Conservation (phyloP, 2,888 invertebrate genomes). For the Apotomis betuletana region DNA sequence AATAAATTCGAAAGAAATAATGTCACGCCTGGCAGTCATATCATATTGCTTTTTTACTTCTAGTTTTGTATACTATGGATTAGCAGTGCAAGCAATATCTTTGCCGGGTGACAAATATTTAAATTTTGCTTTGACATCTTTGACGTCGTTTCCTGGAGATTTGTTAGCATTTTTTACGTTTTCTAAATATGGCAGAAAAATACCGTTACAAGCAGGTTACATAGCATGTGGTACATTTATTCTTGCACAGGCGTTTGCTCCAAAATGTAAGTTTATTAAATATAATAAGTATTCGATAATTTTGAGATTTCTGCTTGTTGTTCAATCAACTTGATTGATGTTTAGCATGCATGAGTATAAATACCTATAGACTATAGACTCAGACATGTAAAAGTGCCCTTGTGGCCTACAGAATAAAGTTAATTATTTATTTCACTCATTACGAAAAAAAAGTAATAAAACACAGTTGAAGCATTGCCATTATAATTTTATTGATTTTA, state of each 20-base stretch:
- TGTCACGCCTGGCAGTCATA: constrained; percentile 62
- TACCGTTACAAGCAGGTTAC: constrained; percentile 66
- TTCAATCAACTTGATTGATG: no score
- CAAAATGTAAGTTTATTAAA: constrained; percentile 61
- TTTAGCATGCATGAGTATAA: no score
- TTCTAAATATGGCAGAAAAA: constrained; percentile 64
- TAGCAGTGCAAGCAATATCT: constrained; percentile 64
- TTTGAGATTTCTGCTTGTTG: no score
- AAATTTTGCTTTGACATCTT: constrained; percentile 65
- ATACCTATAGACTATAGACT: no score
- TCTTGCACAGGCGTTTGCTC: constrained; percentile 62
- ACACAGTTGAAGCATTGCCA: no score
- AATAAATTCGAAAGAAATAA: constrained; percentile 65
- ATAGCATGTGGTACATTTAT: constrained; percentile 61
- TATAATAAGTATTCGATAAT: no score
- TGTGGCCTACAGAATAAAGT: no score
- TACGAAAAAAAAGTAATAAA: no score
- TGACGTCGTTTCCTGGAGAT: constrained; percentile 71
- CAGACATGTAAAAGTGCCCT: no score
- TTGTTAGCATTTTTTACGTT: constrained; percentile 63
- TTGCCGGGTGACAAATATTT: constrained; percentile 72
- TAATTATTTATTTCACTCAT: no score
- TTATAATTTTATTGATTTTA: no score
- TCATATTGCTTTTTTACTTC: constrained; percentile 69
- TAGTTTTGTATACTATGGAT: constrained; percentile 70